Evolutionary conservation across 2,797 vertebrate species (phyloP).

Genomic region (Staurois parvus): DNA sequence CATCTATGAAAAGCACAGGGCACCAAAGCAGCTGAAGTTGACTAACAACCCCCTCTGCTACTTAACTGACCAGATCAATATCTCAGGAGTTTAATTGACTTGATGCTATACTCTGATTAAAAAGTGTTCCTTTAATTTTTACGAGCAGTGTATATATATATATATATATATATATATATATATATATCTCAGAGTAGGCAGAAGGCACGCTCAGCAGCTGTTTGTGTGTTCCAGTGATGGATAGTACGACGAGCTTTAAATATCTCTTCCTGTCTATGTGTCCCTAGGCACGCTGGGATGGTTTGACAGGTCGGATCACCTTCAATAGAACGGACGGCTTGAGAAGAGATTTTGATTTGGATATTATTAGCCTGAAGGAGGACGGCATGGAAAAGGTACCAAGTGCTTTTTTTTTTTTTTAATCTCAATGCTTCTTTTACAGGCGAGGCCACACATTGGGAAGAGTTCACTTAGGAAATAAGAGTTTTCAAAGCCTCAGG

Average conservation of each 20-base stretch:
- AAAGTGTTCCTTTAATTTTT: too few species aligned
- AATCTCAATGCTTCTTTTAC: constrained; percentile 29
- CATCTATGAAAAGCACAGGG: too few species aligned
- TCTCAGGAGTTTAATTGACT: too few species aligned
- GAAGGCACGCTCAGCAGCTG: too few species aligned
- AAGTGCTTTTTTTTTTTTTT: constrained; percentile 2
- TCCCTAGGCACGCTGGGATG: constrained; percentile 90
- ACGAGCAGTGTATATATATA: too few species aligned
- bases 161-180: too few species aligned
- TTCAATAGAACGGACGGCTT: constrained; percentile 96
- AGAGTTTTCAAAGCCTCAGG: constrained; percentile 11
- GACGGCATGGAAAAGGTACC: constrained; percentile 96
- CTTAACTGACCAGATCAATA: too few species aligned
- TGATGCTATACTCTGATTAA: too few species aligned
- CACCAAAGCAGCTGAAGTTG: too few species aligned
- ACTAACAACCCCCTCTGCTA: too few species aligned
- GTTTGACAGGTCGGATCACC: constrained; percentile 92
- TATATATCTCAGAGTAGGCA: too few species aligned
- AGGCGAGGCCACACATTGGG: neutral
- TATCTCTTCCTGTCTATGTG: constrained; percentile 58
- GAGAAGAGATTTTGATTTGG: constrained; percentile 96
- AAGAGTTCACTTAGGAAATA: neutral
- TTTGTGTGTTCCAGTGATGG: neutral
- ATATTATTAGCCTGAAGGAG: constrained; percentile 97
- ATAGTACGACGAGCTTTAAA: constrained; percentile 39